These are phyloP conservation scores for Notiomystis cincta DNA, from an alignment of 2,113 vertebrate species.

Conservation along the genomic window DNA sequence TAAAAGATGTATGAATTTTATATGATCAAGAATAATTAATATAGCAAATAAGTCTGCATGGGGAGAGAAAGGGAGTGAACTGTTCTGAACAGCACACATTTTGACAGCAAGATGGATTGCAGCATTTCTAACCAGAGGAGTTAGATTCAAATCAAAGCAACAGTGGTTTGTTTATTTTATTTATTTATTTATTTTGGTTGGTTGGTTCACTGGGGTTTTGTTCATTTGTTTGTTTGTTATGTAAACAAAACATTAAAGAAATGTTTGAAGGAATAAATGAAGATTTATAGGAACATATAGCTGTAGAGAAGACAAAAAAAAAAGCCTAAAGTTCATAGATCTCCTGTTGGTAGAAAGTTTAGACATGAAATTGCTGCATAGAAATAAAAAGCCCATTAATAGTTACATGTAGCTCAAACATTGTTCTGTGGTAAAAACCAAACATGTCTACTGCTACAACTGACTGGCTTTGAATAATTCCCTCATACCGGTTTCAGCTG, in stretches of 20 bases:
- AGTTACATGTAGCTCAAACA: not conserved
- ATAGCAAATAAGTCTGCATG: not conserved
- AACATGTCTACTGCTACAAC: not conserved
- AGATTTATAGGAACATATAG: not conserved
- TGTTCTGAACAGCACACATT: not conserved
- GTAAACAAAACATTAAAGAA: not conserved
- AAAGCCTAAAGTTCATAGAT: not conserved
- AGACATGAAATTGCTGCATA: not conserved
- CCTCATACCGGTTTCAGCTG: not conserved
- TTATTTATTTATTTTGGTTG: too few relatives aligned
- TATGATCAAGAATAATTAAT: not conserved
- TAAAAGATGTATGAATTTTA: not conserved
- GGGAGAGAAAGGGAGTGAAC: not conserved
- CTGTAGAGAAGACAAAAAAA: not conserved
- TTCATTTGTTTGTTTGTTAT: not conserved
- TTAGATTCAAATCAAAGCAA: conserved; percentile 3
- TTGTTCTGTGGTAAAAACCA: not conserved
- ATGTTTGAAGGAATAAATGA: not conserved
- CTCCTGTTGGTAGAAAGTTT: not conserved
- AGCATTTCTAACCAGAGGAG: not conserved
- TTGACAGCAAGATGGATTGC: not conserved
- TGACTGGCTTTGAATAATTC: not conserved
- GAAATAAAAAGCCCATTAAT: not conserved
- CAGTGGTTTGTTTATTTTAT: not conserved
- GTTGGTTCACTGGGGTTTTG: not conserved